A percentile compares a stretch with the other conserved stretches of the same genome.
Conservation (phyloP, 2,888 invertebrate species). For the Listrodromus nycthemerus region DNA sequence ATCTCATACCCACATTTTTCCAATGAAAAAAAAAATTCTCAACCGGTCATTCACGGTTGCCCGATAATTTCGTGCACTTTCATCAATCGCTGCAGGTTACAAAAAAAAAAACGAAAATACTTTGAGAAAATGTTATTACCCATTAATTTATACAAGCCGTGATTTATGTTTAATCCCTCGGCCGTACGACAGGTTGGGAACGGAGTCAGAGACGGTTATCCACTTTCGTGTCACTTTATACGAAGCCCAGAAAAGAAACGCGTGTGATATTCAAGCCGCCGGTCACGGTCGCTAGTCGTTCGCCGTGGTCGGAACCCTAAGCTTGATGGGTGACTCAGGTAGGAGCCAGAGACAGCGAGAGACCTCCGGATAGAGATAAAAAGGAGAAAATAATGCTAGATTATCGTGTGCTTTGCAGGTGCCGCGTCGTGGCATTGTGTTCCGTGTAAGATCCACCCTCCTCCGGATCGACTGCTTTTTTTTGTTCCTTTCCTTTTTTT, state of each 20-base stretch:
- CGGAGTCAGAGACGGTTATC: not conserved
- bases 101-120: not conserved
- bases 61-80: not conserved
- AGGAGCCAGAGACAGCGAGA: slow-evolving; percentile 41
- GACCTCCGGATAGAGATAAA: slow-evolving; percentile 29
- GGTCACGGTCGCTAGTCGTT: slow-evolving; percentile 51
- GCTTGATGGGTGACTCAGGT: slow-evolving; percentile 44
- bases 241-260: slow-evolving; percentile 29
- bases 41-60: not conserved
- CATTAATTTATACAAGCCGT: not conserved
- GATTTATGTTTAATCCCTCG: slow-evolving; percentile 1
- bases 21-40: not conserved
- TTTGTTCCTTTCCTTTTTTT: slow-evolving; percentile 11
- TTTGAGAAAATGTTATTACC: not conserved
- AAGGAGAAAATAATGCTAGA: slow-evolving; percentile 55
- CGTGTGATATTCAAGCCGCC: slow-evolving; percentile 58
- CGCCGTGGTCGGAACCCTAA: slow-evolving; percentile 30
- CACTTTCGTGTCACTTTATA: slow-evolving; percentile 23
- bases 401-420: slow-evolving; percentile 56
- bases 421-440: slow-evolving; percentile 60
- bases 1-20: no score
- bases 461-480: not conserved
- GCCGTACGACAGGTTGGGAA: not conserved
- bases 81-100: not conserved
- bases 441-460: slow-evolving; percentile 43